Evolutionary conservation across 2,888 invertebrate genomes (phyloP).

Genomic region (Mellilla xanthometata): DNA sequence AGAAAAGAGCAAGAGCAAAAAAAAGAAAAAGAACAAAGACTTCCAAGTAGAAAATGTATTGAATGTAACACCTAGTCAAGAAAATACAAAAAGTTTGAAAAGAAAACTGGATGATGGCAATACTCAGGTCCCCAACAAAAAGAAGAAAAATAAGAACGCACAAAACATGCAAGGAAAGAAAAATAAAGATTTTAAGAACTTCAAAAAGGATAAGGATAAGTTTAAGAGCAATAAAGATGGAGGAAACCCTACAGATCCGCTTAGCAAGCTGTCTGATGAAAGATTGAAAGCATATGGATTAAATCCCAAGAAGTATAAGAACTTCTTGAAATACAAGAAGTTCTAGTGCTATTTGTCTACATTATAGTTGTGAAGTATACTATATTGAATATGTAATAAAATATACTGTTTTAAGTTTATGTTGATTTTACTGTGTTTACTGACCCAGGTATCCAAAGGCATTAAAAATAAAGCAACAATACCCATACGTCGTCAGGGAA

Average conservation of each 20-base stretch:
- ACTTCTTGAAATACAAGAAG: slow-evolving; percentile 87
- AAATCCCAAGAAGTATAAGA: slow-evolving; percentile 94
- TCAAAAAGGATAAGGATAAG: slow-evolving; percentile 38
- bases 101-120: slow-evolving; percentile 31
- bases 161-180: slow-evolving; percentile 29
- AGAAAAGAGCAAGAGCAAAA: slow-evolving; percentile 34
- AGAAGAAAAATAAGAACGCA: slow-evolving; percentile 37
- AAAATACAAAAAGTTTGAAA: slow-evolving; percentile 31
- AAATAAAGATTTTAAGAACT: slow-evolving; percentile 32
- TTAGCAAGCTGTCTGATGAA: slow-evolving; percentile 86
- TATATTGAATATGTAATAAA: no score
- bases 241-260: slow-evolving; percentile 45
- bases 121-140: slow-evolving; percentile 33
- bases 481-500: no score
- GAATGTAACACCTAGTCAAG: slow-evolving; percentile 45
- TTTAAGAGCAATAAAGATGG: slow-evolving; percentile 41
- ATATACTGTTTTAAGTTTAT: no score
- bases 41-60: slow-evolving; percentile 47
- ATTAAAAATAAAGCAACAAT: no score
- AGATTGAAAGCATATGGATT: slow-evolving; percentile 95
- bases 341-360: slow-evolving; percentile 49
- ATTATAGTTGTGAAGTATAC: no score
- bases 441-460: no score
- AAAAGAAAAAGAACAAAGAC: slow-evolving; percentile 44
- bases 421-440: no score